Percentiles rank a stretch among this genome's conserved stretches.
These are phyloP conservation scores for Calidris pugnax DNA, from an alignment of 2,113 vertebrate genomes.

Conservation along the genomic window DNA sequence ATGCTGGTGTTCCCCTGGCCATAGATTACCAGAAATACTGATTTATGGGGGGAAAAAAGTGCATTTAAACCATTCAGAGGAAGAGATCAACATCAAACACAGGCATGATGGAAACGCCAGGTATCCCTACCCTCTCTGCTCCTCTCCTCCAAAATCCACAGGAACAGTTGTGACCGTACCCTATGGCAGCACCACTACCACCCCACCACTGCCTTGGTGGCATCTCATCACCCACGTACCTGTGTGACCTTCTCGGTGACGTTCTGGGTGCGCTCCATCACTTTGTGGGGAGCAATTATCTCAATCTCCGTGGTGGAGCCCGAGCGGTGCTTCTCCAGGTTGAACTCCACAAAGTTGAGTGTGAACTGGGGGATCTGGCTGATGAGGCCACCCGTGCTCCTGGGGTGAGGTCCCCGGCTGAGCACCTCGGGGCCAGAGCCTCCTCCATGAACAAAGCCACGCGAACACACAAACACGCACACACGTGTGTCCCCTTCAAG, in stretches of 20 bases:
- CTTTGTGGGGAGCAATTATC: conserved; percentile 94
- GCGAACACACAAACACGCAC: too few species aligned
- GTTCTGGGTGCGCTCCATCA: conserved; percentile 94
- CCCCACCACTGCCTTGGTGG: neutral
- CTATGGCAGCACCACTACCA: neutral
- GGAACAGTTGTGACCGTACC: neutral
- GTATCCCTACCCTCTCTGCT: neutral
- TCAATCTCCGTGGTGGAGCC: conserved; percentile 93
- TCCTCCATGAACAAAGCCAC: neutral
- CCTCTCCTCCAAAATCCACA: neutral
- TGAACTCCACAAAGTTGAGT: conserved; percentile 88
- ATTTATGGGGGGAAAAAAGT: neutral
- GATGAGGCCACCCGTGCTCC: too few species aligned
- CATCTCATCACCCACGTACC: conserved; percentile 64
- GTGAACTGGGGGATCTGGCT: conserved; percentile 93
- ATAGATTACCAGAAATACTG: neutral
- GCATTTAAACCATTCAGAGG: neutral
- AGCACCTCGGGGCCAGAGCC: neutral
- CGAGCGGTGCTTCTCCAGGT: conserved; percentile 88
- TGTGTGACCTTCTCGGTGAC: conserved; percentile 99
- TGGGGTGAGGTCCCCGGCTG: rapidly evolving
- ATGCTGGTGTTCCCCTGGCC: neutral
- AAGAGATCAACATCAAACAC: neutral
- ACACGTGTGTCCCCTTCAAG: rapidly evolving
- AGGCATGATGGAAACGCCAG: neutral